These are phyloP conservation scores for Conistra vaccinii DNA, from an alignment of 2,888 invertebrate genomes.

Conservation along the genomic window DNA sequence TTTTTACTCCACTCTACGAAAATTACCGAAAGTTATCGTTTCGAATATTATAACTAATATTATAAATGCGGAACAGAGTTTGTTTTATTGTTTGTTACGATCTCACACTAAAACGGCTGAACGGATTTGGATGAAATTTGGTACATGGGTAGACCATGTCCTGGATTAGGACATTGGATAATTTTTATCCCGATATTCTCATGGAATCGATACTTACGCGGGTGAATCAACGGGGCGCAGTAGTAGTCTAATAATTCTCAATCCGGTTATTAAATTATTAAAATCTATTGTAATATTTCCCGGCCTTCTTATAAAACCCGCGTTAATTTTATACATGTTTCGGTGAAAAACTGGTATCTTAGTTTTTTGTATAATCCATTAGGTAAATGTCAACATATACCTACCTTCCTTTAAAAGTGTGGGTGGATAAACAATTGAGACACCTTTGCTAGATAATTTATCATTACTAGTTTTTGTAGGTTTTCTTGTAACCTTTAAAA, in stretches of 20 bases:
- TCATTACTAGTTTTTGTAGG: slow-evolving; percentile 1
- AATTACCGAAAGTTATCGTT: too few relatives aligned
- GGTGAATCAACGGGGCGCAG: too few relatives aligned
- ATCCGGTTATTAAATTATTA: background rate
- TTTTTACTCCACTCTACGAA: too few relatives aligned
- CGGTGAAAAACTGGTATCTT: slow-evolving; percentile 20
- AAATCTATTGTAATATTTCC: slow-evolving; percentile 20
- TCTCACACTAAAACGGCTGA: too few relatives aligned
- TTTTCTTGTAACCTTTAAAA: background rate
- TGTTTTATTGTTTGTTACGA: too few relatives aligned
- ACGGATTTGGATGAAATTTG: too few relatives aligned
- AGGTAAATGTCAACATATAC: slow-evolving; percentile 33
- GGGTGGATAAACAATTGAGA: slow-evolving; percentile 18
- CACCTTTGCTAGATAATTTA: slow-evolving; percentile 16
- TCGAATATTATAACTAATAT: too few relatives aligned
- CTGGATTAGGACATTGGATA: too few relatives aligned
- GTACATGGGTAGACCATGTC: too few relatives aligned
- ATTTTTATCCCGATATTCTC: too few relatives aligned
- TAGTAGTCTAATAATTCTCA: background rate
- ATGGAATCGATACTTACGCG: too few relatives aligned
- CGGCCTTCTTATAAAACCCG: background rate
- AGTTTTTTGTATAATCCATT: slow-evolving; percentile 39
- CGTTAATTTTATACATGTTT: background rate
- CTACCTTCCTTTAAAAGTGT: background rate
- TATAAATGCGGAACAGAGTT: too few relatives aligned